phyloP scores from a whole-genome alignment of 1,140 invertebrate species.

The Aplysia californica region DNA sequence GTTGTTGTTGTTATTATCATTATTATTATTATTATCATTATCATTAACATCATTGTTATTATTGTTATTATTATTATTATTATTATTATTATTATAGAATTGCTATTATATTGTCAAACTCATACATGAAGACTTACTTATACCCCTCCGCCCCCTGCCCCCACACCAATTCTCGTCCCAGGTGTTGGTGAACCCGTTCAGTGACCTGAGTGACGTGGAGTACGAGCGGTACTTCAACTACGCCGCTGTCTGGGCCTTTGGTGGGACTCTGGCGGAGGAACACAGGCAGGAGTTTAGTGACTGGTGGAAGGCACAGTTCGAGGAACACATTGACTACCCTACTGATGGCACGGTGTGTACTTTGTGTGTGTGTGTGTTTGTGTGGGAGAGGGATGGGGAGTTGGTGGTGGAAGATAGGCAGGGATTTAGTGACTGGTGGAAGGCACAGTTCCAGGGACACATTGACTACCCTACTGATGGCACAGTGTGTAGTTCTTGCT shows the following conservation, averaged over 20 bases:
- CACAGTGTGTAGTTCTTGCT: slow-evolving; percentile 52
- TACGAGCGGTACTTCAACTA: slow-evolving; percentile 65
- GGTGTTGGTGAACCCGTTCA: slow-evolving; percentile 51
- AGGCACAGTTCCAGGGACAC: slow-evolving; percentile 55
- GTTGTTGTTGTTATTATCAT: no score
- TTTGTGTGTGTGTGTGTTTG: no score
- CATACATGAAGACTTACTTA: no score
- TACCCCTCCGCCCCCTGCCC: no score
- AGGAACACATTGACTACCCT: slow-evolving; percentile 58
- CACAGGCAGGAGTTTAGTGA: slow-evolving; percentile 57
- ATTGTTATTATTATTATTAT: no score
- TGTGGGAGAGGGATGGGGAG: slow-evolving; percentile 65
- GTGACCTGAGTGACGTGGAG: slow-evolving; percentile 59
- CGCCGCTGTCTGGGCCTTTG: slow-evolving; percentile 65
- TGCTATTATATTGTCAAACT: no score
- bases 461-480: slow-evolving; percentile 60
- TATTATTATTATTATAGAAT: no score
- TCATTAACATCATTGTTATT: no score
- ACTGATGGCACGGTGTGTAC: slow-evolving; percentile 55
- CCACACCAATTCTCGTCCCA: no score
- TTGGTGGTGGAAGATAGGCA: slow-evolving; percentile 53
- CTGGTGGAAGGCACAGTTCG: slow-evolving; percentile 64
- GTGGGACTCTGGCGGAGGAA: slow-evolving; percentile 55
- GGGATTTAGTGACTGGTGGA: slow-evolving; percentile 64
- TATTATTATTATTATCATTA: no score